These are phyloP conservation scores for Pantherophis alleghaniensis DNA, from an alignment of 2,797 vertebrate genomes.

Conservation along the genomic window DNA sequence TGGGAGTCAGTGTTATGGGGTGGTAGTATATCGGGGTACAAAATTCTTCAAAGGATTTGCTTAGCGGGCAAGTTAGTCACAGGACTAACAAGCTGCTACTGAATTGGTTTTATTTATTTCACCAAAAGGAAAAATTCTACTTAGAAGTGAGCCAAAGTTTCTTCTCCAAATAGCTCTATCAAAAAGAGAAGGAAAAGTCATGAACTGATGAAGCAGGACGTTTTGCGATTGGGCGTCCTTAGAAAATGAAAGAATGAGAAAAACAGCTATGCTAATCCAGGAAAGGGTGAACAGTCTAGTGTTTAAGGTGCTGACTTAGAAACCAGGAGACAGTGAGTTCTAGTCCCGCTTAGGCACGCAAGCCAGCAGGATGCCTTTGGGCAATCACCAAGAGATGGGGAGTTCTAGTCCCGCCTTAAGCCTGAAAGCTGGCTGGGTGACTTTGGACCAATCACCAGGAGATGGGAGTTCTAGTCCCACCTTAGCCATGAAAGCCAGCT, in stretches of 20 bases:
- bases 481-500: too few species aligned
- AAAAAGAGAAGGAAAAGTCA: not conserved
- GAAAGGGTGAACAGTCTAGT: not conserved
- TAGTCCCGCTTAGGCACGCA: too few species aligned
- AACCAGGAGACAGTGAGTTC: too few species aligned
- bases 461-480: too few species aligned
- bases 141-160: not conserved
- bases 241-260: not conserved
- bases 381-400: too few species aligned
- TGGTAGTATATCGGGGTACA: not conserved
- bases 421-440: accelerated
- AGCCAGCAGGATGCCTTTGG: too few species aligned
- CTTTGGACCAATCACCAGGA: too few species aligned
- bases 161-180: not conserved
- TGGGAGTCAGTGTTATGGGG: not conserved
- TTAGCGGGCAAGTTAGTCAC: not conserved
- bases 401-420: too few species aligned
- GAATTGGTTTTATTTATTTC: too few species aligned
- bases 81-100: not conserved
- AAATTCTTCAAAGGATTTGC: not conserved
- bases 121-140: not conserved
- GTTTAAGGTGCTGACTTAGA: too few species aligned
- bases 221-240: too few species aligned
- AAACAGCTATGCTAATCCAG: not conserved
- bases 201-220: too few species aligned